A percentile compares a stretch with the other conserved stretches of the same genome.
Conservation (phyloP, 2,113 vertebrate genomes). For the Empidonax alnorum region DNA sequence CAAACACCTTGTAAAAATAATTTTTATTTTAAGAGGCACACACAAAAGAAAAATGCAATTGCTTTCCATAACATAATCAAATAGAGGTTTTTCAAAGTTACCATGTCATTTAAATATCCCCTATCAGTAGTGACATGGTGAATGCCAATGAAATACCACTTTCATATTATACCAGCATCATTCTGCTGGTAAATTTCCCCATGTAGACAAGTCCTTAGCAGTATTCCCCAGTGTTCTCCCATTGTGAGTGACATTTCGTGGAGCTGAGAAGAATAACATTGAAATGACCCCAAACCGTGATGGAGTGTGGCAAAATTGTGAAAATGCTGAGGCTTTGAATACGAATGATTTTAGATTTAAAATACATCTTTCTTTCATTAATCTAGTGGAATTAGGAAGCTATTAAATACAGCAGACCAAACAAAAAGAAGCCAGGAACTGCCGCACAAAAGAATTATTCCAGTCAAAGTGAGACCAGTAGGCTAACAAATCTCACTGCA, state of each 20-base stretch:
- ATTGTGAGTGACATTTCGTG: slow-evolving; percentile 48
- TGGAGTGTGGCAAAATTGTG: slow-evolving; percentile 32
- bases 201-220: neutral
- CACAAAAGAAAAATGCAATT: slow-evolving; percentile 38
- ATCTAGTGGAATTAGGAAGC: slow-evolving; percentile 40
- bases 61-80: slow-evolving; percentile 14
- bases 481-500: slow-evolving; percentile 59
- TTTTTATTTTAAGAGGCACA: slow-evolving; percentile 44
- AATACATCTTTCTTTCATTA: slow-evolving; percentile 43
- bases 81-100: slow-evolving; percentile 45
- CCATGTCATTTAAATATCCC: slow-evolving; percentile 33
- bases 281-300: slow-evolving; percentile 32
- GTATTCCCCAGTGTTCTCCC: slow-evolving; percentile 56
- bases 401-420: slow-evolving; percentile 55
- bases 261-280: slow-evolving; percentile 49
- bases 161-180: neutral
- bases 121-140: slow-evolving; percentile 33
- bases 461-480: slow-evolving; percentile 11
- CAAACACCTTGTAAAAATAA: slow-evolving; percentile 33
- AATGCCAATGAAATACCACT: slow-evolving; percentile 49
- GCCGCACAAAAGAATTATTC: slow-evolving; percentile 26
- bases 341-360: slow-evolving; percentile 25
- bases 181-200: slow-evolving; percentile 28
- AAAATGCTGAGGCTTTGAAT: slow-evolving; percentile 44
- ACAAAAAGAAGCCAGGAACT: slow-evolving; percentile 54